These are phyloP conservation scores for Pristionchus maxplancki DNA, from an alignment of 2,888 invertebrate genomes.

Conservation along the genomic window DNA sequence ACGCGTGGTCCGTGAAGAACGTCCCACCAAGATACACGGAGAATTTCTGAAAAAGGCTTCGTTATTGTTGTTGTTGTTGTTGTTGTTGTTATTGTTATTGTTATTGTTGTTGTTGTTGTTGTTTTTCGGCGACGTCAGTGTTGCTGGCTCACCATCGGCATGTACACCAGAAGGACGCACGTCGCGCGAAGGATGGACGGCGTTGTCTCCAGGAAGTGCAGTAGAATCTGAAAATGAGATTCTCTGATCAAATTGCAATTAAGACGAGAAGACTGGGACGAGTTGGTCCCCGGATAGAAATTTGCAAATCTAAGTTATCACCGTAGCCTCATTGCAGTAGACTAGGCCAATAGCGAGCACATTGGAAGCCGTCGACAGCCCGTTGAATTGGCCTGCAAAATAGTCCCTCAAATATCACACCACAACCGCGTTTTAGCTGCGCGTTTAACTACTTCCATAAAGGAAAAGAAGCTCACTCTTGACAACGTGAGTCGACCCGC, in stretches of 20 bases:
- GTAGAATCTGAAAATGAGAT: not conserved
- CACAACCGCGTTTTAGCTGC: not conserved
- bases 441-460: too few relatives aligned
- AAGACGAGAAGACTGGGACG: too few relatives aligned
- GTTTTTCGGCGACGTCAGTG: not conserved
- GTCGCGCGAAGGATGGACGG: not conserved
- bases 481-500: not conserved
- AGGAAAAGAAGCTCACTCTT: too few relatives aligned
- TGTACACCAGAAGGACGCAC: not conserved
- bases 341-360: not conserved
- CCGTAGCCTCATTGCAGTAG: not conserved
- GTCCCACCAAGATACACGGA: not conserved
- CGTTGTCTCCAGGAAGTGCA: not conserved
- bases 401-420: not conserved
- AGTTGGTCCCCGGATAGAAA: too few relatives aligned
- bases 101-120: not conserved
- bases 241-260: not conserved
- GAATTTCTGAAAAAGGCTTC: too few relatives aligned
- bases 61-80: not conserved
- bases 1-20: not conserved
- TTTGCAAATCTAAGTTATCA: not conserved
- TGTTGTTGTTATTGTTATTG: not conserved
- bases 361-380: not conserved
- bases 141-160: not conserved
- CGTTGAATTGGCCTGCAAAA: not conserved